These are phyloP conservation scores for Drosophila histrio DNA, from an alignment of 2,888 invertebrate genomes.

Conservation along the genomic window DNA sequence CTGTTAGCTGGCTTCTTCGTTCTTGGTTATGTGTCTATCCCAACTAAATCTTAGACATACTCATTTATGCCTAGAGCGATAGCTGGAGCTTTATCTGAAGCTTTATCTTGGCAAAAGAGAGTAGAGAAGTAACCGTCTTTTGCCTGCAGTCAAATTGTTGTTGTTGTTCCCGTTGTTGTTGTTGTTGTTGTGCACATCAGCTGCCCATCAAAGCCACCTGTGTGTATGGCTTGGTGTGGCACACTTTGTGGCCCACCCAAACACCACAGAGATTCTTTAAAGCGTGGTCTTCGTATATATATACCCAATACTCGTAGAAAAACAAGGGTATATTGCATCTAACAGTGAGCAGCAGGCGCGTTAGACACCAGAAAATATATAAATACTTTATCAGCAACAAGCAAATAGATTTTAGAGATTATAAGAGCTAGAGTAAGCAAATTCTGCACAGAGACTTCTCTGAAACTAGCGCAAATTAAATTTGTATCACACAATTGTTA, in stretches of 20 bases:
- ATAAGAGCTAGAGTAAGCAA: too few species aligned
- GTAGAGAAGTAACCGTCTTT: constrained; percentile 20
- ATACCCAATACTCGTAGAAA: too few species aligned
- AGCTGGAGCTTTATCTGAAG: constrained; percentile 35
- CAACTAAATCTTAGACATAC: constrained; percentile 10
- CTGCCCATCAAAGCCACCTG: constrained; percentile 75
- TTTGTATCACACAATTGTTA: too few species aligned
- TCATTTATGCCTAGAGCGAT: constrained; percentile 28
- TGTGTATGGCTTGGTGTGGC: constrained; percentile 11
- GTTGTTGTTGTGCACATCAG: constrained; percentile 48
- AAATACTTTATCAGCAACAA: too few species aligned
- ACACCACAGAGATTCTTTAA: constrained; percentile 21
- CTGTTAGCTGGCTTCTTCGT: constrained; percentile 12
- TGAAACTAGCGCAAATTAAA: too few species aligned
- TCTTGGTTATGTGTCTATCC: constrained; percentile 12
- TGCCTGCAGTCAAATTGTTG: constrained; percentile 31
- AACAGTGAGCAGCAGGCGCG: too few species aligned
- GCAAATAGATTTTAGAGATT: too few species aligned
- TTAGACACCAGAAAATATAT: too few species aligned
- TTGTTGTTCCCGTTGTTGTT: constrained; percentile 19
- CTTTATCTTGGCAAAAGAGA: constrained; percentile 11
- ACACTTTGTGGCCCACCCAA: constrained; percentile 50
- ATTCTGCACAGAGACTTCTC: too few species aligned
- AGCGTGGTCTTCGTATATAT: constrained; percentile 26
- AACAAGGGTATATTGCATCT: too few species aligned